Base-by-base conservation (phyloP, 92 coral and sea anemone species). In the Pocillopora meandrina region DNA sequence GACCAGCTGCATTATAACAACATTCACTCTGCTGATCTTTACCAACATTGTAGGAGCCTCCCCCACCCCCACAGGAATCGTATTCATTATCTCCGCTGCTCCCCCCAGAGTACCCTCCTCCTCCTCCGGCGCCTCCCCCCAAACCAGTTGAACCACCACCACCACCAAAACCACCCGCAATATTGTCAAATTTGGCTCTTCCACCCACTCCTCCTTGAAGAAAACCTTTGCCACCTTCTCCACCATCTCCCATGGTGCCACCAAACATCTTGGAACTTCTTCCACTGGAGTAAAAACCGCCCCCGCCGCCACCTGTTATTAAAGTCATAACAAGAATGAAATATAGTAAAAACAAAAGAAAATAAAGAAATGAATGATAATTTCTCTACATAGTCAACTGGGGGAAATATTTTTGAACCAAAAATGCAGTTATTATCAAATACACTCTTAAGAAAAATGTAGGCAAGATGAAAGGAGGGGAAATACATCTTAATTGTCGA, bases 241-340 rank as follows among this genome's bases (percentile, higher is more conserved):
- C 85, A n/a, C 85, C 85, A 55, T 16, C n/a, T 47, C 85, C 85
- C 59, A 55, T 55, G 49, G 85, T 8, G 34, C 85, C 85, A 81
- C 85, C 85, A 55, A 81, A 81, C 17, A 47, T 33, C 36, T 36
- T 55, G 31, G 65, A 68, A 26, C 85, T 81, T 68, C 85, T 63
- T 10, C 85, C 85, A 68, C 33, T 81, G 60, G 76, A 55, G 64
- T 23, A 2, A 33, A 81, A 81, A 55, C 85, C 85, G 1, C 68
- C 68, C 0, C 68, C 68, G 14, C 68, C 68, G 21, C 67, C 67
- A 19, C 67, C 67, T 63, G n/a, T 6, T 7, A 19, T n/a, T n/a
- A n/a, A n/a, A n/a, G 21, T 18, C 5, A 18, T 18, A 9, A 60
- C 9, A 17, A 42, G 2, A 42, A 42, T 60, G 63, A 60, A 60